Evolutionary conservation across 64 coral and sea anemone genomes (phyloP), one percentile per base, ranked within the genome.

Genomic region (Porites lutea): DNA sequence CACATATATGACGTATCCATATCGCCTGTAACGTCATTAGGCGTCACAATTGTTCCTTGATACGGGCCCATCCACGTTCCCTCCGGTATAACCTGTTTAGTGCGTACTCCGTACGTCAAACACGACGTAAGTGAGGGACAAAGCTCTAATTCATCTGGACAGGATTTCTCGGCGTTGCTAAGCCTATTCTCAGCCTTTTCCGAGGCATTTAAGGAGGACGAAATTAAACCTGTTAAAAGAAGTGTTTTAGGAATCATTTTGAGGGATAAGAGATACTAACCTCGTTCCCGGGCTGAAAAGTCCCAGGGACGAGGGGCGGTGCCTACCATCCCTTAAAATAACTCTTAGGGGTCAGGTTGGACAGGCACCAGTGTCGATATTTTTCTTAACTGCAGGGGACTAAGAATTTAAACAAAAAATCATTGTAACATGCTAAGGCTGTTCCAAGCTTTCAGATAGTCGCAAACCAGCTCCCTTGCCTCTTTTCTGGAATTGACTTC

Each of bases 61-160:
- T 92, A 96, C 8, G 94, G 94, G 5, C 94, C 94, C 72, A 96
- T 96, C 94, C 89, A 91, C 2, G 94, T 96, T 0, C 90, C 94
- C 52, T 91, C 90, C 6, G 94, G 94, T 3, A 96, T 87, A 69
- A 92, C 68, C 43, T 65, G 50, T 71, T 88, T 91, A 52, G 90
- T 84, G 74, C 94, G 91, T 11, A 96, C 81, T 0, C 94, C 94
- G 13, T 88, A 67, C 51, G 78, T 21, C 9, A 75, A 77, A 74
- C 57, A 43, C 0, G 70, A 85, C 5, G 72, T 75, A 46, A 83
- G 76, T 20, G 94, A 96, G 13, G 71, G 79, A 47, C 94, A 96
- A 16, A 92, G 59, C 23, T 92, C 65, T 18, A 96, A 76, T 47
- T 92, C 94, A 27, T 88, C 75, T 61, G 85, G 94, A 75, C 91